These are phyloP conservation scores for Papilio gigon DNA, from an alignment of 2,888 invertebrate species.

Conservation along the genomic window DNA sequence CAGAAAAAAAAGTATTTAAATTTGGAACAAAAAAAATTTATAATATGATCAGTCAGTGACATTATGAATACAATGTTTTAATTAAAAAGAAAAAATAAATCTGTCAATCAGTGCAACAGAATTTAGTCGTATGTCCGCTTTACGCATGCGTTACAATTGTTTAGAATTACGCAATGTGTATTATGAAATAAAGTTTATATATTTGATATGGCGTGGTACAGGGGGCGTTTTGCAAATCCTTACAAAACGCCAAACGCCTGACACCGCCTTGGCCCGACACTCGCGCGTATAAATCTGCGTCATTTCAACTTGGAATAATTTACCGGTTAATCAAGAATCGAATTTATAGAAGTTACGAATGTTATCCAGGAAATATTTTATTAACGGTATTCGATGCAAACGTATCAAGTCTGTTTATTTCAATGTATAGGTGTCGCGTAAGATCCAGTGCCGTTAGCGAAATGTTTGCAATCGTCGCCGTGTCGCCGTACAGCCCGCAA, in stretches of 20 bases:
- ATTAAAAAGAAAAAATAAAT: slow-evolving; percentile 26
- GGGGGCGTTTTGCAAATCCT: slow-evolving; percentile 66
- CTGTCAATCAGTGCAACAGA: slow-evolving; percentile 41
- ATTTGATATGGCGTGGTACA: slow-evolving; percentile 47
- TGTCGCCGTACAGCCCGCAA: slow-evolving; percentile 69
- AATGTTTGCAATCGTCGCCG: slow-evolving; percentile 68
- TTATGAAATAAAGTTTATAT: slow-evolving; percentile 74
- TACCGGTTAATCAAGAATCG: too few relatives aligned
- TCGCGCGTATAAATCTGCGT: slow-evolving; percentile 57
- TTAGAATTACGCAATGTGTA: slow-evolving; percentile 66
- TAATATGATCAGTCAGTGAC: not conserved
- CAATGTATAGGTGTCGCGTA: slow-evolving; percentile 50
- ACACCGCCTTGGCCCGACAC: slow-evolving; percentile 53
- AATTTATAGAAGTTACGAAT: too few relatives aligned
- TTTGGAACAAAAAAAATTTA: not conserved
- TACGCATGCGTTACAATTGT: slow-evolving; percentile 63
- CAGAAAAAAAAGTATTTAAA: not conserved
- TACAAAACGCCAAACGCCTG: slow-evolving; percentile 64
- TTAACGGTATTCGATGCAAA: too few relatives aligned
- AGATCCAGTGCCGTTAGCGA: slow-evolving; percentile 73
- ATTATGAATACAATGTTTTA: not conserved
- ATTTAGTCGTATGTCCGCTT: slow-evolving; percentile 47
- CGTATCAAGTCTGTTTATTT: too few relatives aligned
- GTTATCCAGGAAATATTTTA: too few relatives aligned
- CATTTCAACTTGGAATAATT: not conserved